Evolutionary conservation across 37 sponge, comb jelly and placozoan species (phyloP).

Genomic region (Cladorhizidae sp.): DNA sequence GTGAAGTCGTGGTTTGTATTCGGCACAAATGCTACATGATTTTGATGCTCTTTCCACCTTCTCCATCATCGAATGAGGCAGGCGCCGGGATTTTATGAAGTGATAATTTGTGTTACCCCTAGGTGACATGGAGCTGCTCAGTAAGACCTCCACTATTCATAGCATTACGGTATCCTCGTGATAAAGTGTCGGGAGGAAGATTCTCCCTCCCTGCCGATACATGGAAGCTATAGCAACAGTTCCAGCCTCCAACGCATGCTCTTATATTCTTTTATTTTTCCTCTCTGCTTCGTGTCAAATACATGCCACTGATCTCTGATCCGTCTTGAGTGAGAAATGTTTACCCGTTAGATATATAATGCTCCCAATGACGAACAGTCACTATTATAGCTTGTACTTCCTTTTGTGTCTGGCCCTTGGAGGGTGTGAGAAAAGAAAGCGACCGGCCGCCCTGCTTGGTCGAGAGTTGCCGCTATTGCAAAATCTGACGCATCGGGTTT

Average conservation of each 20-base stretch:
- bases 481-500: constrained; percentile 2
- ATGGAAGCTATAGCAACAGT: constrained; percentile 10
- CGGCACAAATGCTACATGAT: background rate
- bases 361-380: constrained; percentile 12
- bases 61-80: constrained; percentile 10
- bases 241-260: constrained; percentile 17
- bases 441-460: too few relatives aligned
- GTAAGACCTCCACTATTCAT: background rate
- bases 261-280: constrained; percentile 12
- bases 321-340: constrained; percentile 7
- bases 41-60: background rate
- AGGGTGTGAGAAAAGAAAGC: too few relatives aligned
- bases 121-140: constrained; percentile 8
- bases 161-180: constrained; percentile 12
- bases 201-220: constrained; percentile 15
- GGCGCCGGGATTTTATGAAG: background rate
- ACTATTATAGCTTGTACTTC: background rate
- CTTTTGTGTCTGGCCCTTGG: background rate
- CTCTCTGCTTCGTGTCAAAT: constrained; percentile 19
- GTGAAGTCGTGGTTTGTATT: constrained; percentile 2
- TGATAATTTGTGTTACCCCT: constrained; percentile 16
- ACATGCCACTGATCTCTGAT: constrained; percentile 16
- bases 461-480: background rate
- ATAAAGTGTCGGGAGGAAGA: constrained; percentile 17
- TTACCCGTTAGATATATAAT: constrained; percentile 6